Conservation (phyloP, 2,888 invertebrate species). For the Andrena minutula region DNA sequence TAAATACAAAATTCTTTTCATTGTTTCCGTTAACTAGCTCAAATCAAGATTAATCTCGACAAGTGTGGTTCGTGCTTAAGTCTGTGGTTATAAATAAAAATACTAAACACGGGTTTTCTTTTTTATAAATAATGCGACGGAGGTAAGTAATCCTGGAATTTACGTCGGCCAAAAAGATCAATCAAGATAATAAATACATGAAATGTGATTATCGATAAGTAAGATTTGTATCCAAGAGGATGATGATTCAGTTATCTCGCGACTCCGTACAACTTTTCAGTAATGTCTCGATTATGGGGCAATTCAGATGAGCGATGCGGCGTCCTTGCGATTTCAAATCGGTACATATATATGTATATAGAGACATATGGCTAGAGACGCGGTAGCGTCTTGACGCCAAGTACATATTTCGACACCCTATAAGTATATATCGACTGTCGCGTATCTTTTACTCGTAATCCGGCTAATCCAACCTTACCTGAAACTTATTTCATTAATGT, state of each 20-base stretch:
- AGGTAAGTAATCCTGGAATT: neutral
- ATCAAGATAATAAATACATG: neutral
- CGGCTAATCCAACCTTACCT: too few species aligned
- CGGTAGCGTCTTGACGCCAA: too few species aligned
- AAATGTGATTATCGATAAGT: slow-evolving; percentile 15
- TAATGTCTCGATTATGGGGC: neutral
- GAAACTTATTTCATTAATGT: too few species aligned
- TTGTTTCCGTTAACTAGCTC: neutral
- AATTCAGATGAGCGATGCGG: too few species aligned
- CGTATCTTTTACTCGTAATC: too few species aligned
- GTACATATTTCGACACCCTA: too few species aligned
- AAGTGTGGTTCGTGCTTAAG: neutral
- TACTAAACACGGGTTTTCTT: neutral
- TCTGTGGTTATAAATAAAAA: slow-evolving; percentile 11
- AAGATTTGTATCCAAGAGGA: neutral
- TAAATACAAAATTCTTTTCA: slow-evolving; percentile 1
- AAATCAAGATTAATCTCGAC: slow-evolving; percentile 5
- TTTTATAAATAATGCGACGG: neutral
- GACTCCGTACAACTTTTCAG: neutral
- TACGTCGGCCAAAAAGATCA: neutral
- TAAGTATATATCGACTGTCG: too few species aligned
- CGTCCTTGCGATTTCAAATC: too few species aligned
- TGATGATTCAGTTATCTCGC: neutral
- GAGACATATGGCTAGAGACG: too few species aligned
- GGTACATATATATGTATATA: too few species aligned